Conservation (phyloP, 2,113 vertebrate genomes). For the Thalassoma bifasciatum region DNA sequence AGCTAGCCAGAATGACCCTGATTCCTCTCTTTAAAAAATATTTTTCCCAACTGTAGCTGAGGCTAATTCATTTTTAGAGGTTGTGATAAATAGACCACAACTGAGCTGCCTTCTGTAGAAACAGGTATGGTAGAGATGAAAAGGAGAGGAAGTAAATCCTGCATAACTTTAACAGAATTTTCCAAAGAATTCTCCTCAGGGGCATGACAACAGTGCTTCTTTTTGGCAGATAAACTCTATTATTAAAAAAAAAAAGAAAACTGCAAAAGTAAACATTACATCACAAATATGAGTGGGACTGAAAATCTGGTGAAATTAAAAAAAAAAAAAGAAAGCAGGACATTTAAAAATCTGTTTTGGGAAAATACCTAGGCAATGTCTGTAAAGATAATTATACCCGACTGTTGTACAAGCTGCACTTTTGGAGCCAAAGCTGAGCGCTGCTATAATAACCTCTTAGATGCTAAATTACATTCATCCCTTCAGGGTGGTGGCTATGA, state of each 20-base stretch:
- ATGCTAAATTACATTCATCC: slow-evolving; percentile 60
- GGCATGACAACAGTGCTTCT: slow-evolving; percentile 32
- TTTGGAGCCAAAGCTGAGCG: slow-evolving; percentile 52
- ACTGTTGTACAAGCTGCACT: slow-evolving; percentile 33
- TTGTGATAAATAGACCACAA: slow-evolving; percentile 34
- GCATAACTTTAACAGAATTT: slow-evolving; percentile 49
- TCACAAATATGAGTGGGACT: slow-evolving; percentile 33
- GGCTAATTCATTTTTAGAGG: slow-evolving; percentile 50
- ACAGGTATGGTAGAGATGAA: slow-evolving; percentile 41
- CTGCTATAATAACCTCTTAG: slow-evolving; percentile 45
- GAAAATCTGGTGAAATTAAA: slow-evolving; percentile 10
- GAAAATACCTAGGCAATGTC: slow-evolving; percentile 37
- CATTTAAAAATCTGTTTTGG: slow-evolving; percentile 32
- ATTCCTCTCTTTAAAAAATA: slow-evolving; percentile 11
- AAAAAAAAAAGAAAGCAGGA: slow-evolving; percentile 7
- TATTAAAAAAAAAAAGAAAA: background rate
- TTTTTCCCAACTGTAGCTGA: slow-evolving; percentile 22
- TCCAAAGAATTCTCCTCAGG: slow-evolving; percentile 22
- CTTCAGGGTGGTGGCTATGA: slow-evolving; percentile 37
- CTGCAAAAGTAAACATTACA: slow-evolving; percentile 37
- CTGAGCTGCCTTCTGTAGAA: slow-evolving; percentile 41
- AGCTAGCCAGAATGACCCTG: slow-evolving; percentile 25
- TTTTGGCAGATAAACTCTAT: background rate
- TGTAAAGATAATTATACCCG: slow-evolving; percentile 36
- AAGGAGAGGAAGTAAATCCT: slow-evolving; percentile 54